Percentiles rank a stretch among this genome's conserved stretches.
phyloP scores from a whole-genome alignment of 2,888 invertebrate species.

The Drosophila diplacantha region DNA sequence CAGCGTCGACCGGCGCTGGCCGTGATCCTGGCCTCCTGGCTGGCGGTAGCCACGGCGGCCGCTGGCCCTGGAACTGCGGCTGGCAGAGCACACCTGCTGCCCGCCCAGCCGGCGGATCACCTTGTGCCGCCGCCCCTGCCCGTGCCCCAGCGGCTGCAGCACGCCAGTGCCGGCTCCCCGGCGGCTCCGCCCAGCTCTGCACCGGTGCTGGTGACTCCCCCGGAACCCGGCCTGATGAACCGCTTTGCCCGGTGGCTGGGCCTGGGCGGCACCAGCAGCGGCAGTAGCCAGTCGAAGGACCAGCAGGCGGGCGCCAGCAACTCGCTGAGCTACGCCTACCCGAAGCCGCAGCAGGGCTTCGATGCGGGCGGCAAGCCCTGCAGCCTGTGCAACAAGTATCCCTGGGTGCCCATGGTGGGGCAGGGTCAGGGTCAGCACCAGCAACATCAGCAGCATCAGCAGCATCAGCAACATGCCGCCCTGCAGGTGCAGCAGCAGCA shows the following conservation, averaged over 20 bases:
- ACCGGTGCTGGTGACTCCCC: not conserved
- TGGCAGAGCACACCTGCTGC: conserved; percentile 24
- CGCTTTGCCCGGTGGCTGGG: conserved; percentile 78
- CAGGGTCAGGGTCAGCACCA: conserved; percentile 53
- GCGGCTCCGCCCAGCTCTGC: not conserved
- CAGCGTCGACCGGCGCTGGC: not conserved
- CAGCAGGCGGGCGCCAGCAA: conserved; percentile 59
- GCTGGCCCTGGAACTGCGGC: conserved; percentile 9
- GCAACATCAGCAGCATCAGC: conserved; percentile 32
- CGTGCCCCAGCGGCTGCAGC: conserved; percentile 17
- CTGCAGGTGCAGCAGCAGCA: conserved; percentile 33
- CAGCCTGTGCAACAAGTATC: conserved; percentile 87
- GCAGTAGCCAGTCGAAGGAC: conserved; percentile 46
- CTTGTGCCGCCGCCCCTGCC: conserved; percentile 73
- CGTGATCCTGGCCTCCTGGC: conserved; percentile 32
- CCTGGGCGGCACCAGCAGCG: conserved; percentile 51
- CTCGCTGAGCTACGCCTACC: conserved; percentile 61
- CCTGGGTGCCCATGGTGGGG: conserved; percentile 86
- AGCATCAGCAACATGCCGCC: conserved; percentile 48
- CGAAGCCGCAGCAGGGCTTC: conserved; percentile 58
- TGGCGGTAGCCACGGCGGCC: conserved; percentile 3
- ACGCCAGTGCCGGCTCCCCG: conserved; percentile 31
- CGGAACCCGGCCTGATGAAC: conserved; percentile 72
- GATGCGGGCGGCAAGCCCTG: conserved; percentile 80
- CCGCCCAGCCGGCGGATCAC: conserved; percentile 70